Evolutionary conservation across 2,888 invertebrate species (phyloP), one percentile per base, ranked within the genome.

Genomic region (Cyaniris semiargus): DNA sequence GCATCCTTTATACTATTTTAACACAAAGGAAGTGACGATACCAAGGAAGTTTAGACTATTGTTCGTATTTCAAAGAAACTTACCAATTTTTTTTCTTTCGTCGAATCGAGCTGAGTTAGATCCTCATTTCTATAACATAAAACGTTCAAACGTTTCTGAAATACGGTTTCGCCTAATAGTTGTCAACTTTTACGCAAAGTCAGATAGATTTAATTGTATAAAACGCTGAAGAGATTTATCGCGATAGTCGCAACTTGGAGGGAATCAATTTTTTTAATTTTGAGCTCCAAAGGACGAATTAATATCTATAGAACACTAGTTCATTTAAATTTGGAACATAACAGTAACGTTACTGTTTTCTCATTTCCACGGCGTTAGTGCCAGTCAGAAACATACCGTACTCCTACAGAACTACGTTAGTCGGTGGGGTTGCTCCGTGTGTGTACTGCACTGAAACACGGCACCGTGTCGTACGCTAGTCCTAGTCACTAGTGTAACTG

Each of bases 231-330:
- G 23, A 10, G 60, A 13, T 60, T 60, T 21, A 5, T 15, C 66
- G 66, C 23, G 27, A 10, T 1, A 66, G 66, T 66, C 66, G 15
- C 66, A 66, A 15, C 23, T 27, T 66, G 66, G 27, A 66, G 66
- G 66, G 66, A 66, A 27, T 66, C 27, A 13, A 66, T 66, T 66
- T 66, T 66, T 48, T 66, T 15, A 66, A 66, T 13, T 23, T 66
- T 66, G 66, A 66, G 66, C 66, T 66, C 66, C 66, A 27, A 66
- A 66, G 27, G 66, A 66, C 66, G 66, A 66, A 48, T 48, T 15
- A 15, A 48, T 15, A 48, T 48, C 48, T 48, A 48, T 5, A 15
- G 15, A 48, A 48, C 48, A 48, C 48, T 48, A 48, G 13, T 48
- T 48, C 4, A 4, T 15, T 21, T 21, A 21, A 58, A 58, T 21